Percentiles rank a stretch among this genome's conserved stretches.
These are phyloP conservation scores for Enteromius paludinosus DNA, from an alignment of 2,797 vertebrate genomes.

Conservation along the genomic window DNA sequence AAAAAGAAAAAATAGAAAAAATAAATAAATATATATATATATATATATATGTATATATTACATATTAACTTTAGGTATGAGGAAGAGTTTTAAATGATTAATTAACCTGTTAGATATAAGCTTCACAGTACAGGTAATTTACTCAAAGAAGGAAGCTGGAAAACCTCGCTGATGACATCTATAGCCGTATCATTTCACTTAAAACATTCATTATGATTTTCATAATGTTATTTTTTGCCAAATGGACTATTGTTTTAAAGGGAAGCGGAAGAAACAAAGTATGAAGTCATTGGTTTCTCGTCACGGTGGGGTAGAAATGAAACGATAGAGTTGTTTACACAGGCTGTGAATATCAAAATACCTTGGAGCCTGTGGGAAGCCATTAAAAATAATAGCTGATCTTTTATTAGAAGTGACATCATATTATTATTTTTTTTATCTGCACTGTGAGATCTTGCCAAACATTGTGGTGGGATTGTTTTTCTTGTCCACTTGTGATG, in stretches of 20 bases:
- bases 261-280: constrained; percentile 79
- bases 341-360: constrained; percentile 75
- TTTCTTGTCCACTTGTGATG: constrained; percentile 48
- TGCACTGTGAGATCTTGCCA: constrained; percentile 62
- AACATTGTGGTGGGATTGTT: constrained; percentile 57
- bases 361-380: constrained; percentile 67
- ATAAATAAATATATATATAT: no score
- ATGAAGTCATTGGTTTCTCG: constrained; percentile 75
- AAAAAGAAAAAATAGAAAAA: no score
- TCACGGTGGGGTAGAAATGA: constrained; percentile 68
- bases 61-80: neutral
- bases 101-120: neutral
- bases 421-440: constrained; percentile 65
- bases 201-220: neutral
- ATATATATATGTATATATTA: no score
- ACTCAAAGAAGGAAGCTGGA: neutral
- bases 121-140: neutral
- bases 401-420: constrained; percentile 73
- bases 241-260: constrained; percentile 77
- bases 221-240: constrained; percentile 54
- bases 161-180: constrained; percentile 48
- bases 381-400: constrained; percentile 73
- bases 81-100: neutral
- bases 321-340: constrained; percentile 76
- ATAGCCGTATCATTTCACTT: neutral